These are phyloP conservation scores for Strigamia transsilvanica DNA, from an alignment of 2,888 invertebrate genomes.

Conservation along the genomic window DNA sequence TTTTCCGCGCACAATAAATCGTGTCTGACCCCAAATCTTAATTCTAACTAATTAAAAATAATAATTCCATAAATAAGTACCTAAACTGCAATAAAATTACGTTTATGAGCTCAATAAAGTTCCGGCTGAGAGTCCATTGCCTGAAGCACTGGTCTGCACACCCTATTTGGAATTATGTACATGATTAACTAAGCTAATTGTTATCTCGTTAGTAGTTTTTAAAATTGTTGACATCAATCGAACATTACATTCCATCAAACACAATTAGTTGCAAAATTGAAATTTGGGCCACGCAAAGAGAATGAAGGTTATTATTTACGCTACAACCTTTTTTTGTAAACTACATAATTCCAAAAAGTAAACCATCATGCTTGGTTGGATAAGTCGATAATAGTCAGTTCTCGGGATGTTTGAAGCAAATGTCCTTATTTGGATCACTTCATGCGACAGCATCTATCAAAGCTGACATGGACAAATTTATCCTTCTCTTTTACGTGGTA, in stretches of 20 bases:
- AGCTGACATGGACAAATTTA: constrained; percentile 3
- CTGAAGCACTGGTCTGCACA: not conserved
- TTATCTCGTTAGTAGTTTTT: not conserved
- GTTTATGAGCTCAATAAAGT: not conserved
- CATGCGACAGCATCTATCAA: not conserved
- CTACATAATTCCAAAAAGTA: constrained; percentile 15
- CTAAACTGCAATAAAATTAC: not conserved
- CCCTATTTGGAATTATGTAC: not conserved
- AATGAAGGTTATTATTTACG: constrained; percentile 37
- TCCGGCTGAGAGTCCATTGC: no score
- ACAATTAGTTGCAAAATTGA: constrained; percentile 26
- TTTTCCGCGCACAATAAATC: no score
- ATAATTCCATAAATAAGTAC: not conserved
- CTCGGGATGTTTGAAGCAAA: constrained; percentile 4
- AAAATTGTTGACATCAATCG: constrained; percentile 2
- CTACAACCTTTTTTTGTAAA: constrained; percentile 17
- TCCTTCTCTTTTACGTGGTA: not conserved
- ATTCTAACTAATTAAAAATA: not conserved
- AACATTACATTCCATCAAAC: not conserved
- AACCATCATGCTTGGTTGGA: constrained; percentile 24
- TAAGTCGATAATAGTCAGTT: constrained; percentile 12
- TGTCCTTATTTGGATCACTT: constrained; percentile 20
- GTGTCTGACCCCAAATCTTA: no score
- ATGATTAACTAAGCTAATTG: not conserved
- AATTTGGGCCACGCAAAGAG: constrained; percentile 12